Evolutionary conservation across 1,140 invertebrate species (phyloP), one percentile per base, ranked within the genome.

Genomic region (Metaphire vulgaris): DNA sequence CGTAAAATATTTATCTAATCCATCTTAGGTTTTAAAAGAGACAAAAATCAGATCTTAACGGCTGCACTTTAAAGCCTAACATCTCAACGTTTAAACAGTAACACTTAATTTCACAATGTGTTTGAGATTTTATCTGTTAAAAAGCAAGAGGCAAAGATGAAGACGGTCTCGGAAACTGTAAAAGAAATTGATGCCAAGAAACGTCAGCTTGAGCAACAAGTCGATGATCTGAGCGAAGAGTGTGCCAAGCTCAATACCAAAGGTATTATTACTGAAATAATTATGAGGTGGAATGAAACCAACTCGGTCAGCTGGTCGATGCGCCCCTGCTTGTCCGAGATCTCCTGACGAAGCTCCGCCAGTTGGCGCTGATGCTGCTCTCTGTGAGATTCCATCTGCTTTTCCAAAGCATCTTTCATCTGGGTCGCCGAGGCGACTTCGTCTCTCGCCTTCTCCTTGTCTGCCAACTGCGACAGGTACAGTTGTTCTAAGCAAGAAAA

Each of bases 121-220:
- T n/a, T n/a, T 74, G 32, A 68, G 21, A 33, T 29, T 68, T 56
- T 74, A 1, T 75, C 33, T 78, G n/a, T 72, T 73, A 79, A 82
- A 16, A 80, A 88, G 86, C 93, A 97, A 83, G 96, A 99, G 87
- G 95, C 95, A 31, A 91, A 96, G 68, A 96, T 98, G 90, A 94
- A 93, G 82, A 93, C 93, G 21, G 87, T 99, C 56, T 91, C 94
- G 77, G 96, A 99, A 83, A 92, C 93, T 1, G 95, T 99, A 90
- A 92, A 93, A 70, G 95, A 98, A 82, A 90, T 94, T 0, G 97
- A 99, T 82, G 91, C 92, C 78, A 95, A 96, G 86, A 98, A 98
- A 87, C 89, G 96, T 64, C 89, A 91, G 68, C 88, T 99, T 26
- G 96, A 99, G 86, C 96, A 99, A 83, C 91, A 93, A 79, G 91